These are phyloP conservation scores for Heliconius hewitsoni DNA, from an alignment of 1,140 invertebrate species.

Conservation along the genomic window DNA sequence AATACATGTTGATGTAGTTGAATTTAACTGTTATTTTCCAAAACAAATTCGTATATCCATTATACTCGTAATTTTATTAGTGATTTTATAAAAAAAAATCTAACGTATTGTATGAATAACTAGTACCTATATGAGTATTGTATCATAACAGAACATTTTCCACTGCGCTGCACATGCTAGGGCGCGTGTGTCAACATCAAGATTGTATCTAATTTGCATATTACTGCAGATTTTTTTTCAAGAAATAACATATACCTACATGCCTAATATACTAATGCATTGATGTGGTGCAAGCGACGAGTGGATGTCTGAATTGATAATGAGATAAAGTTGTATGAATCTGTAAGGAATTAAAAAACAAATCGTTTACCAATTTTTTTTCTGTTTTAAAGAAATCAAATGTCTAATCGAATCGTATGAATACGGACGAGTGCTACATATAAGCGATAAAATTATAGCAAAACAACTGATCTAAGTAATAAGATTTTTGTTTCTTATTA, in stretches of 20 bases:
- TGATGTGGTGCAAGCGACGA: constrained; percentile 42
- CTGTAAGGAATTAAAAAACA: too few relatives aligned
- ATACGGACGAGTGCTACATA: too few relatives aligned
- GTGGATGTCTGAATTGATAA: background rate
- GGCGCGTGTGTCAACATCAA: constrained; percentile 61
- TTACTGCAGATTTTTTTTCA: constrained; percentile 73
- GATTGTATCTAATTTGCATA: constrained; percentile 72
- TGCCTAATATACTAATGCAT: constrained; percentile 56
- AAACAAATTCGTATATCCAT: background rate
- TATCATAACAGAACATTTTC: constrained; percentile 21
- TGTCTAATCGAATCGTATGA: too few relatives aligned
- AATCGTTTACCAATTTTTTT: too few relatives aligned
- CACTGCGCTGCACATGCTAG: constrained; percentile 49
- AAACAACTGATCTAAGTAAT: too few relatives aligned
- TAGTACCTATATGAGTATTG: background rate
- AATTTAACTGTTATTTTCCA: background rate
- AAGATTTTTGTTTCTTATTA: background rate
- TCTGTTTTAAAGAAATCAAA: too few relatives aligned
- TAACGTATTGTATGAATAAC: background rate
- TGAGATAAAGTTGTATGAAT: background rate
- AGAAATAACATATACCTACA: constrained; percentile 61
- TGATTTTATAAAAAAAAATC: background rate
- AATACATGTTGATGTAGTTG: too few relatives aligned
- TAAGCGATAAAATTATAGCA: too few relatives aligned
- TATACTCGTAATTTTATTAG: background rate